Evolutionary conservation across 2,113 vertebrate genomes (phyloP).

Genomic region (Apeltes quadracus): DNA sequence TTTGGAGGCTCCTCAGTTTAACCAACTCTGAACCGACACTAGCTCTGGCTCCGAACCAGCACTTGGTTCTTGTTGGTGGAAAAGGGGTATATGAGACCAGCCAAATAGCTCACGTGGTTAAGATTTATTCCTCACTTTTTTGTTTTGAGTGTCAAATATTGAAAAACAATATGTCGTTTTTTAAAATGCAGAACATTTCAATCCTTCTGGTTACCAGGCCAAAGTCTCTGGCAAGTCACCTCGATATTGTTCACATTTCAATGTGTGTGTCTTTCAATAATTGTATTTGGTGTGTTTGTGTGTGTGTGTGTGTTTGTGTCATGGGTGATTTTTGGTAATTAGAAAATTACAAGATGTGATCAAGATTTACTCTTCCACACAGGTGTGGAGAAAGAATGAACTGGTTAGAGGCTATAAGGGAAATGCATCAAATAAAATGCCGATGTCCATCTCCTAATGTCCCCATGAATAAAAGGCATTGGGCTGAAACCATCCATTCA

Average conservation of each 20-base stretch:
- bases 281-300: not conserved
- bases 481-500: constrained; percentile 54
- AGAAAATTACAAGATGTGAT: constrained; percentile 61
- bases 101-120: no score
- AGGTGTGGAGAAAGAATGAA: constrained; percentile 39
- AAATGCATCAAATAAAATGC: constrained; percentile 61
- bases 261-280: not conserved
- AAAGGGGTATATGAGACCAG: no score
- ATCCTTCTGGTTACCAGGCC: no score
- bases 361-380: constrained; percentile 46
- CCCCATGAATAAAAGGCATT: constrained; percentile 53
- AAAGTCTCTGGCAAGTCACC: not conserved
- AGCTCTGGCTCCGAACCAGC: no score
- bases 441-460: constrained; percentile 61
- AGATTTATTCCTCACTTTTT: no score
- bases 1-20: no score
- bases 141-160: no score
- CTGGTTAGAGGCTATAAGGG: constrained; percentile 21
- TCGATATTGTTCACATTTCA: not conserved
- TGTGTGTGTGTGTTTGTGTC: not conserved
- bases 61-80: no score
- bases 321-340: constrained; percentile 65
- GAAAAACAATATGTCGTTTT: not conserved
- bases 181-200: no score
- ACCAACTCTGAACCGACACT: no score